phyloP scores from a whole-genome alignment of 2,888 invertebrate species.

The Hyles lineata region DNA sequence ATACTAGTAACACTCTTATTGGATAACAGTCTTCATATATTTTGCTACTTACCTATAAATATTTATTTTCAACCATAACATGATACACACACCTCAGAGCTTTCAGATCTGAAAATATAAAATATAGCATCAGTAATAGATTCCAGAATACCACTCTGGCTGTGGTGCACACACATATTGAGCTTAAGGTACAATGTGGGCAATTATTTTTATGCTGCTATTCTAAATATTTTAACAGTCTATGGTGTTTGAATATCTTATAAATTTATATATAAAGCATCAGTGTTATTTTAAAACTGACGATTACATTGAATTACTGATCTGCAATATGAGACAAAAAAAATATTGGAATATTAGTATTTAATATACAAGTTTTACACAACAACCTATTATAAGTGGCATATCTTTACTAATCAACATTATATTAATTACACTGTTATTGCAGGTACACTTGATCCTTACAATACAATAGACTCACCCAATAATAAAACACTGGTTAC shows the following conservation, averaged over 20 bases:
- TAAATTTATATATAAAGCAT: no score
- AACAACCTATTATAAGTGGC: no score
- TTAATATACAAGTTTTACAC: no score
- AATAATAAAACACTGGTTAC: slow-evolving; percentile 61
- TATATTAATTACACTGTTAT: no score
- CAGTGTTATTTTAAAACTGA: not conserved
- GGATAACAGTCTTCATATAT: slow-evolving; percentile 44
- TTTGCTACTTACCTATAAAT: slow-evolving; percentile 16
- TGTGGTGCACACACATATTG: not conserved
- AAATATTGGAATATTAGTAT: not conserved
- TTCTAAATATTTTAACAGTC: no score
- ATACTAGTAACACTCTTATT: slow-evolving; percentile 35
- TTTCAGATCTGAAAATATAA: slow-evolving; percentile 67
- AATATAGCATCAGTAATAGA: slow-evolving; percentile 20
- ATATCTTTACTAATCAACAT: no score
- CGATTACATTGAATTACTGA: not conserved
- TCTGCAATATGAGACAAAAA: no score
- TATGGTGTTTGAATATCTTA: no score
- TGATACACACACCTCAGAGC: slow-evolving; percentile 69
- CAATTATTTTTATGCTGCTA: no score
- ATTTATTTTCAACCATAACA: slow-evolving; percentile 61
- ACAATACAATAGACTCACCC: slow-evolving; percentile 52
- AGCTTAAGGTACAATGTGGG: no score
- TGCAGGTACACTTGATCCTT: no score
- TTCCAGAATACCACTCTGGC: not conserved